phyloP scores from a whole-genome alignment of 2,888 invertebrate species.

The Mimas tiliae region DNA sequence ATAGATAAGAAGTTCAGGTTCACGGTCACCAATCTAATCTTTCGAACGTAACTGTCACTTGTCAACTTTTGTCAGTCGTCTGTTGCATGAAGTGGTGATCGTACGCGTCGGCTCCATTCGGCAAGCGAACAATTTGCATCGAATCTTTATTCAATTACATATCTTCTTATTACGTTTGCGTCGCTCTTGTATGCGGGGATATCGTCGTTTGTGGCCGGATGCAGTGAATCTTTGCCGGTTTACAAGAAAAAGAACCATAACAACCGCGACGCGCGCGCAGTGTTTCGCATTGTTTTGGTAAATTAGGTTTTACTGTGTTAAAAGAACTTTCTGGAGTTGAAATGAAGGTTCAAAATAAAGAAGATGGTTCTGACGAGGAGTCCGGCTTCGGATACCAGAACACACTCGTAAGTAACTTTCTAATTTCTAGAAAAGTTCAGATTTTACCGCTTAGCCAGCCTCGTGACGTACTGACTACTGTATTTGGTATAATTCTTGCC shows the following conservation, averaged over 20 bases:
- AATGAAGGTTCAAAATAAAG: slow-evolving; percentile 68
- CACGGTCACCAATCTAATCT: slow-evolving; percentile 56
- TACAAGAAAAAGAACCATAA: slow-evolving; percentile 52
- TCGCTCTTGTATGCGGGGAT: slow-evolving; percentile 59
- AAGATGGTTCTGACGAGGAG: slow-evolving; percentile 84
- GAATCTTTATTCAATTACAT: slow-evolving; percentile 80
- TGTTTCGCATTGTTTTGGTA: slow-evolving; percentile 62
- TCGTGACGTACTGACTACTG: slow-evolving; percentile 29
- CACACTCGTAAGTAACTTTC: slow-evolving; percentile 87
- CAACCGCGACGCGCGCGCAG: slow-evolving; percentile 42
- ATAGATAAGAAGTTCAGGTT: slow-evolving; percentile 64
- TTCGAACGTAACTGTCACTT: slow-evolving; percentile 65
- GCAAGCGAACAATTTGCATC: slow-evolving; percentile 71
- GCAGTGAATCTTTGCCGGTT: slow-evolving; percentile 55
- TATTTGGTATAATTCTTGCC: not conserved
- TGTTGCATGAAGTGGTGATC: slow-evolving; percentile 64
- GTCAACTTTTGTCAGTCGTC: slow-evolving; percentile 70
- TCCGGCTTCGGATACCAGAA: slow-evolving; percentile 89
- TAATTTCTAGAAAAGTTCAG: slow-evolving; percentile 60
- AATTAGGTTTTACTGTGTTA: slow-evolving; percentile 58
- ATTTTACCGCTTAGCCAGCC: slow-evolving; percentile 34
- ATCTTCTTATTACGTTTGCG: slow-evolving; percentile 66
- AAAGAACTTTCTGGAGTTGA: slow-evolving; percentile 51
- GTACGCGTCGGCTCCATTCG: slow-evolving; percentile 64
- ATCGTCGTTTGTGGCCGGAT: slow-evolving; percentile 60